Evolutionary conservation across 2,888 invertebrate species (phyloP).

Genomic region (Euspilapteryx auroguttella): DNA sequence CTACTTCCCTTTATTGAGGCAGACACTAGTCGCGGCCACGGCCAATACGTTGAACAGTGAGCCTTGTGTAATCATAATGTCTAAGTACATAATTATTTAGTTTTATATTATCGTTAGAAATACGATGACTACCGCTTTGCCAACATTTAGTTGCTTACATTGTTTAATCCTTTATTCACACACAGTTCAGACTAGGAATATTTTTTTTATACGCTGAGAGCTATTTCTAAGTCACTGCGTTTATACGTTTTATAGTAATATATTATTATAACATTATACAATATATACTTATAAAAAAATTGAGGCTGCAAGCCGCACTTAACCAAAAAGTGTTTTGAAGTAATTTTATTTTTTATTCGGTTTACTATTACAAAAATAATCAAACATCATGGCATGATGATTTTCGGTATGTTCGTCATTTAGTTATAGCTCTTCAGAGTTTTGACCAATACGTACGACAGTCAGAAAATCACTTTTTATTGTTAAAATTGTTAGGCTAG

Average conservation of each 20-base stretch:
- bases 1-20: constrained; percentile 16
- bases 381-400: constrained; percentile 57
- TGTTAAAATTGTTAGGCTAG: constrained; percentile 62
- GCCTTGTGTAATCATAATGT: constrained; percentile 55
- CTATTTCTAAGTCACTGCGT: constrained; percentile 59
- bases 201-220: constrained; percentile 50
- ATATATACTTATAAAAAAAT: constrained; percentile 28
- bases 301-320: constrained; percentile 40
- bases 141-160: constrained; percentile 57
- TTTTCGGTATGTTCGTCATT: constrained; percentile 36
- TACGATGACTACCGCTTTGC: constrained; percentile 58
- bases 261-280: too few relatives aligned
- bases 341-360: constrained; percentile 52
- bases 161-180: constrained; percentile 52
- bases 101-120: constrained; percentile 57
- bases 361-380: constrained; percentile 38
- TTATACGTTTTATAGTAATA: constrained; percentile 44
- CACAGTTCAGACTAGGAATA: constrained; percentile 61
- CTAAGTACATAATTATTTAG: constrained; percentile 58
- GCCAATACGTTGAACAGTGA: constrained; percentile 19
- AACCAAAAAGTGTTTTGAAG: constrained; percentile 41
- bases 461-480: constrained; percentile 45
- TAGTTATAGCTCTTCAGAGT: constrained; percentile 58
- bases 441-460: constrained; percentile 48
- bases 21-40: constrained; percentile 21